Evolutionary conservation across 2,888 invertebrate genomes (phyloP).

Genomic region (Callyntrura sp.): DNA sequence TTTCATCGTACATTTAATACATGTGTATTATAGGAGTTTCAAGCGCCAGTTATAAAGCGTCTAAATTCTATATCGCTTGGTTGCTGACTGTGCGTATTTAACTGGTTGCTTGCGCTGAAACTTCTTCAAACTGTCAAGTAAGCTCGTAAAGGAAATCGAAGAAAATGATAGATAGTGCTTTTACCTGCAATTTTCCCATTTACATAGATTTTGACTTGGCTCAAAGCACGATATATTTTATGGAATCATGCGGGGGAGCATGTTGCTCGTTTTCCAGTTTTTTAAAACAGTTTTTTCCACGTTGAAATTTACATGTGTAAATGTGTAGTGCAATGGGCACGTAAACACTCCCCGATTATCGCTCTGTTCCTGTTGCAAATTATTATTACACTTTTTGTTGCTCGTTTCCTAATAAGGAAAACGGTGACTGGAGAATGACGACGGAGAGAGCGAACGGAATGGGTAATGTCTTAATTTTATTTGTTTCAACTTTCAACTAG

Average conservation of each 20-base stretch:
- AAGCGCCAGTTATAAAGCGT: no score
- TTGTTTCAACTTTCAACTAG: slow-evolving; percentile 37
- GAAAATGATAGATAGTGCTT: slow-evolving; percentile 58
- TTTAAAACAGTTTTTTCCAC: neutral
- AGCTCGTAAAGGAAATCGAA: slow-evolving; percentile 29
- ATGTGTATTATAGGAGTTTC: no score
- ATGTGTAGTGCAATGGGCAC: neutral
- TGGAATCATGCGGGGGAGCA: slow-evolving; percentile 9
- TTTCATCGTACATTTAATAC: no score
- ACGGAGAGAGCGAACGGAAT: no score
- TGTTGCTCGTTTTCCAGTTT: neutral
- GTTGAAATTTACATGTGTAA: neutral
- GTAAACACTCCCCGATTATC: neutral
- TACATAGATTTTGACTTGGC: slow-evolving; percentile 8
- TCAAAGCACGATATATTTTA: no score
- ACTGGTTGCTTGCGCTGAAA: neutral
- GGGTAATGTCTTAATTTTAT: slow-evolving; percentile 37
- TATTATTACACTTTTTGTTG: slow-evolving; percentile 30
- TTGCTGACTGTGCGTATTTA: no score
- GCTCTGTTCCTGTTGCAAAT: neutral
- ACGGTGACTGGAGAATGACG: slow-evolving; percentile 32
- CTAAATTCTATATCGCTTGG: no score
- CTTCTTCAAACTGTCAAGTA: slow-evolving; percentile 49
- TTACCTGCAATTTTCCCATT: slow-evolving; percentile 59
- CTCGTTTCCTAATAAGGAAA: slow-evolving; percentile 36